Base-by-base conservation (phyloP, 2,888 invertebrate genomes). In the Philonicus albiceps region DNA sequence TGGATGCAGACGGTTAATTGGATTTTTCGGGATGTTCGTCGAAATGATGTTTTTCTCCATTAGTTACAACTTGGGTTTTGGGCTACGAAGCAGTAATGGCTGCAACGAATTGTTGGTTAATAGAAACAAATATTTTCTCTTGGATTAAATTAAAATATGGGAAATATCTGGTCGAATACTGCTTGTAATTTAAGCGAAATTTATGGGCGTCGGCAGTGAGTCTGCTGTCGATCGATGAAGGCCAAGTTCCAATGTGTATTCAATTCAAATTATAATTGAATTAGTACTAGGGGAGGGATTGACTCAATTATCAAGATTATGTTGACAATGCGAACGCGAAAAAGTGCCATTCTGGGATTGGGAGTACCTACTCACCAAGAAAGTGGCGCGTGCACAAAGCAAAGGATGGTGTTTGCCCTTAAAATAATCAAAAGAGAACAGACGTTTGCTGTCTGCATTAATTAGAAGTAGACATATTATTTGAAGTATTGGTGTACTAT, bases 261-360 rank as follows among this genome's bases (percentile, higher is more conserved):
- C 55, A 34, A 81, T 64, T 81, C 8, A 34, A 81, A 22, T 64
- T 16, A 31, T 81, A 81, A 81, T 81, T 81, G 49, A 81, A 81
- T 81, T 81, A 81, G 53, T 22, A 55, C n/a, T 55, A 8, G 55
- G n/a, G 6, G 1, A 64, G 27, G 11, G 6, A 27, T 64, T 8
- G 27, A 11, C 19, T 53, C 53, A 53, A 19, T 53, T 53, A 53
- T 53, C 19, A 19, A 53, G 53, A 64, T 19, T 64, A 78, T 78
- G 78, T 49, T 49, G 78, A 49, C 78, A 27, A 49, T 78, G 78
- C 49, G 78, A 43, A 78, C 78, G 27, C 30, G 49, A 49, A 64
- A 49, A 78, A 78, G 49, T 78, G 27, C 19, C 78, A 49, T 6
- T 22, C 49, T 78, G 78, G 30, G 78, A 78, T 78, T 78, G 64